Base-by-base conservation (phyloP, 2,113 vertebrate species). In the Casuarius casuarius region DNA sequence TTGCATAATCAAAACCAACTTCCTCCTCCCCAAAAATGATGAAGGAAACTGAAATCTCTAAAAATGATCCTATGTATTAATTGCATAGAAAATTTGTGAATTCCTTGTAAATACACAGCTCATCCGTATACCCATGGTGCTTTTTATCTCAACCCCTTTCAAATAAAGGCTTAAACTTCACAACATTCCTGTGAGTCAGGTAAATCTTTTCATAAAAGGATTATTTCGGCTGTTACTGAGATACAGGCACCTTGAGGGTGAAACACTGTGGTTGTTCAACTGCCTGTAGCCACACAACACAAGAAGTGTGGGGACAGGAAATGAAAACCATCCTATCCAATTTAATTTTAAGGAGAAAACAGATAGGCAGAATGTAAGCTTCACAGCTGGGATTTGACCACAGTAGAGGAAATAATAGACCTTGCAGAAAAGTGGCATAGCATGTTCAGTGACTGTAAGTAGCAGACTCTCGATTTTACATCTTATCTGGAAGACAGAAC, bases 311-410 rank as follows among this genome's bases (percentile, higher is more conserved):
- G 42, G 80, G 70, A 91, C 52, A 95, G 89, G 71, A 97, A 94
- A 97, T 97, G 77, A 94, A 95, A 96, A 89, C 91, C 81, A 92
- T 94, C 92, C 93, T 71, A 92, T 73, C 67, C 95, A 95, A 95
- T 95, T 95, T 94, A 89, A 85, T 94, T 91, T 94, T 82, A 92
- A 92, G 91, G 77, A 76, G 59, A 93, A 92, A 91, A 84, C 17
- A 89, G 85, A 71, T 52, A 88, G 63, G 40, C 68, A 48, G 77
- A 76, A 94, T 79, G 52, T 89, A 76, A 95, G 62, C 29, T 84
- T 92, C 91, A 73, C 89, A 90, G 91, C 86, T 92, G 89, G 81
- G 80, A 87, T 92, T 93, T 94, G 74, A 91, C 49, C 38, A 74
- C 63, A 52, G 70, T 33, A 42, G 81, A 74, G 67, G 54, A 94